Evolutionary conservation across 2,113 vertebrate genomes (phyloP).

Genomic region (Hyperopisus bebe): DNA sequence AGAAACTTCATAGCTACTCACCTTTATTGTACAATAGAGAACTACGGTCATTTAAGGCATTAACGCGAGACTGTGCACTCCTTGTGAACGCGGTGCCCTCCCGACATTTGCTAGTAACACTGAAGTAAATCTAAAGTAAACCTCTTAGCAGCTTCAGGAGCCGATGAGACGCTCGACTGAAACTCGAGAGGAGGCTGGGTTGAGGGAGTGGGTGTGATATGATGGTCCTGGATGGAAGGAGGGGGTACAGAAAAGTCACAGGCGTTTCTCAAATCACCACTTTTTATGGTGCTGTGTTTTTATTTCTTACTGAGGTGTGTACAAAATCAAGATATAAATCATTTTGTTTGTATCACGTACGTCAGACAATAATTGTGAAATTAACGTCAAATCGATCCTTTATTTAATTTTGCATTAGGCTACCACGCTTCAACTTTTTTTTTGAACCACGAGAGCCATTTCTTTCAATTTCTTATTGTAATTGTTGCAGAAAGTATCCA

Average conservation of each 20-base stretch:
- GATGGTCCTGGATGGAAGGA: constrained; percentile 13
- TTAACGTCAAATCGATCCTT: neutral
- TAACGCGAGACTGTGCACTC: neutral
- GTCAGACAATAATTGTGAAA: neutral
- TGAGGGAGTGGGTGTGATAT: neutral
- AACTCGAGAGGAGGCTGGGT: constrained; percentile 23
- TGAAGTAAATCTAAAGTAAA: constrained; percentile 51
- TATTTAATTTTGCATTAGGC: neutral
- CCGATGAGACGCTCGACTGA: constrained; percentile 8
- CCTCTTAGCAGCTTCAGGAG: constrained; percentile 42
- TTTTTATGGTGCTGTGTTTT: neutral
- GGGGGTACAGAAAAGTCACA: neutral
- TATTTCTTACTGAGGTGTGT: neutral
- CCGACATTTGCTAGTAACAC: constrained; percentile 1
- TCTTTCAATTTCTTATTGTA: neutral
- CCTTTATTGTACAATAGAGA: neutral
- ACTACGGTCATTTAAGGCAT: neutral
- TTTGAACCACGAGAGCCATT: neutral
- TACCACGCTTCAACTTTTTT: neutral
- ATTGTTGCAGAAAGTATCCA: neutral
- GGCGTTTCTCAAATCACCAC: neutral
- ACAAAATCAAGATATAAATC: neutral
- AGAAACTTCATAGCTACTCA: neutral
- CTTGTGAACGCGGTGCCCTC: neutral
- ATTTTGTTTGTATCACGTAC: neutral